Evolutionary conservation across 2,888 invertebrate genomes (phyloP), one percentile per base, ranked within the genome.

Genomic region (Amiota minor): DNA sequence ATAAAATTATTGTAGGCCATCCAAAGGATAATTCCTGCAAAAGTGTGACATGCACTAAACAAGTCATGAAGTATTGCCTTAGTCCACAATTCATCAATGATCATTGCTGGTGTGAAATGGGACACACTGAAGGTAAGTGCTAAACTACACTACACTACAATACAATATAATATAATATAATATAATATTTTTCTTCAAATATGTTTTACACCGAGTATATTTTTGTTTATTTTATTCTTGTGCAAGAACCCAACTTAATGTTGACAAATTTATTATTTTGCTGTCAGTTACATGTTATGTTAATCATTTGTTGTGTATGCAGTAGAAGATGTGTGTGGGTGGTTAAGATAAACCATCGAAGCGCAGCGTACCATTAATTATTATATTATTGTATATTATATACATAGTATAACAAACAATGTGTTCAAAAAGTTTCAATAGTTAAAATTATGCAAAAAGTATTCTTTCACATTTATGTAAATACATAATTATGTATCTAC

Each of bases 71-170:
- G 76, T 90, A 90, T 77, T 90, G 90, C 75, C 76, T 86, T 16
- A 86, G 89, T 62, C 76, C 83, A 20, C 86, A 89, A 76, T 89
- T 90, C 74, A 81, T 90, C 18, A 89, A 90, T 71, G 90, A 90
- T 83, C 90, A 90, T 78, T 90, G 90, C 76, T 89, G 88, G 86
- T 90, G 90, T 77, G 90, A 90, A 76, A 81, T 88, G 78, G 87
- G 88, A 45, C 90, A 90, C 74, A 79, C 81, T 18, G 87, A 88
- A 75, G 90, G 90, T 90, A 80, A 88, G 87, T 84, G 61, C 61
- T 70, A 10, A 50, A 6, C 16, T n/a, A 56, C 6, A 35, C 6
- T 35, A 35, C 6, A 4, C 0, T 35, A 35, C 35, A 35, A 35
- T 35, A 35, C 23, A 23, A 23, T 23, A 2, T 3, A 23, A 23